phyloP scores from a whole-genome alignment of 35 echinoderm and acorn worm species.

The Holothuria glaberrima region DNA sequence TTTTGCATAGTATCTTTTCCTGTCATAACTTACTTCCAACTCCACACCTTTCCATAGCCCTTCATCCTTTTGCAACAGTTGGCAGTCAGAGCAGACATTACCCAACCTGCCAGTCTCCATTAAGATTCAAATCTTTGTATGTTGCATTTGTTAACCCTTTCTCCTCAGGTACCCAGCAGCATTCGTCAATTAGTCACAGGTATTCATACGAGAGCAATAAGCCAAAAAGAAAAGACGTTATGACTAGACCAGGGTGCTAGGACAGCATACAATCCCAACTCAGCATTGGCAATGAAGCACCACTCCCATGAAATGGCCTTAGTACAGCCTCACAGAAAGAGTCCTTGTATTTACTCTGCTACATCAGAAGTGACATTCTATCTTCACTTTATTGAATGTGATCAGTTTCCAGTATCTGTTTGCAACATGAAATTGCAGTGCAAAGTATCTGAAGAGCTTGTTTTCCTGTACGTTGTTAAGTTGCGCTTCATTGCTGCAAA shows the following conservation, averaged over 20 bases:
- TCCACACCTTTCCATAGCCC: too few species aligned
- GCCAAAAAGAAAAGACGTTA: constrained; percentile 33
- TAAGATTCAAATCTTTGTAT: too few species aligned
- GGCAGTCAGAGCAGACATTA: too few species aligned
- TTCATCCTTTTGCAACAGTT: too few species aligned
- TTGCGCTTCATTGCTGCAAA: background rate
- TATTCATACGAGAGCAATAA: background rate
- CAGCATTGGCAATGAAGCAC: too few species aligned
- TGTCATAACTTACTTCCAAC: too few species aligned
- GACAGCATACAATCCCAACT: background rate
- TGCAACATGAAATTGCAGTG: constrained; percentile 32
- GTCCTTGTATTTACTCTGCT: background rate
- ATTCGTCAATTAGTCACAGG: background rate
- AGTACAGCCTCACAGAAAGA: too few species aligned
- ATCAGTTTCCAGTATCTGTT: background rate
- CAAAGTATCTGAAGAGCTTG: constrained; percentile 7
- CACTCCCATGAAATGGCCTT: too few species aligned
- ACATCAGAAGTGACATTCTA: constrained; percentile 26
- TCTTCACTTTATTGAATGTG: constrained; percentile 5
- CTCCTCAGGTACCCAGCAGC: background rate
- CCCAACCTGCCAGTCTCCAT: too few species aligned
- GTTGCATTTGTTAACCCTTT: background rate
- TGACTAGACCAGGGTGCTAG: constrained; percentile 6
- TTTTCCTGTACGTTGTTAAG: background rate
- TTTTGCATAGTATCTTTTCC: too few species aligned